These are phyloP conservation scores for Menura novaehollandiae DNA, from an alignment of 2,113 vertebrate species.

Conservation along the genomic window DNA sequence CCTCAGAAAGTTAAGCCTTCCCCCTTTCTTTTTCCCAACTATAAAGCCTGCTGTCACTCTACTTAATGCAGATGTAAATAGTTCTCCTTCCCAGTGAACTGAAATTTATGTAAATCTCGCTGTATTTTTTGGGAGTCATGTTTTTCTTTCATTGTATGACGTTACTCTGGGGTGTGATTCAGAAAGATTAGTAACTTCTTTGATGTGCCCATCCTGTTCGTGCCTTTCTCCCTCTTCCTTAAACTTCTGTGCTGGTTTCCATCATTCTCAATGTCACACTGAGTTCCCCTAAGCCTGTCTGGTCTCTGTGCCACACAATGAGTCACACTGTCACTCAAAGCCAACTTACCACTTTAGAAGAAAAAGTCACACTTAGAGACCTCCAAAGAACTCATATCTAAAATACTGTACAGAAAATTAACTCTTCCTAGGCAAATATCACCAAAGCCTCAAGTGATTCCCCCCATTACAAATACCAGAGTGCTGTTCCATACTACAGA, in stretches of 20 bases:
- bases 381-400: neutral
- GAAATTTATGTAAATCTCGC: neutral
- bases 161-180: neutral
- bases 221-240: neutral
- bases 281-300: neutral
- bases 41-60: neutral
- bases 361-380: neutral
- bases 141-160: neutral
- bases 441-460: neutral
- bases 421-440: neutral
- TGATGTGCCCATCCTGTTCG: neutral
- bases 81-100: neutral
- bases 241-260: neutral
- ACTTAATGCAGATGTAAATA: neutral
- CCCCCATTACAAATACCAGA: neutral
- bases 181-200: neutral
- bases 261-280: neutral
- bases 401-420: neutral
- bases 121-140: neutral
- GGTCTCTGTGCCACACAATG: fast-evolving
- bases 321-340: neutral
- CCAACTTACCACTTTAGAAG: neutral
- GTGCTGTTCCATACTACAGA: neutral
- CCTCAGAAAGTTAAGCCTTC: neutral
- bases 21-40: neutral